Percentiles rank a stretch among this genome's conserved stretches.
These are phyloP conservation scores for Hyalella azteca DNA, from an alignment of 2,888 invertebrate genomes.

Conservation along the genomic window DNA sequence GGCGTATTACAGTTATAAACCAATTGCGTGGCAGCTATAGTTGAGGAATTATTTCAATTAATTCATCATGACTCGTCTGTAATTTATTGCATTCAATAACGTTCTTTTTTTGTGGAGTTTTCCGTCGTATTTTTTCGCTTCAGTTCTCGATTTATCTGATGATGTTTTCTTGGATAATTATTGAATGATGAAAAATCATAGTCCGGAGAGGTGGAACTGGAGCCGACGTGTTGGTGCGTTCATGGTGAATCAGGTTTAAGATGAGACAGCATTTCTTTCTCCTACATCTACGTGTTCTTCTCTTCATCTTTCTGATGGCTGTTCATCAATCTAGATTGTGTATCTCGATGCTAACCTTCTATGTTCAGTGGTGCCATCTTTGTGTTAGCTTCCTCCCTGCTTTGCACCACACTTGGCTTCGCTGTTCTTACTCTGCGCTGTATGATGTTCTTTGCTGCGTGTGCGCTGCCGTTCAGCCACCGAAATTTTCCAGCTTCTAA, in stretches of 20 bases:
- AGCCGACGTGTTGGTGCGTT: background rate
- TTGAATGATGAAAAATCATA: no score
- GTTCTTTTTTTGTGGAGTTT: no score
- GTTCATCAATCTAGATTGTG: constrained; percentile 14
- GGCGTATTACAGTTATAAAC: no score
- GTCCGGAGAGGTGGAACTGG: background rate
- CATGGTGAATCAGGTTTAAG: constrained; percentile 3
- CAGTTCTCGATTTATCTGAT: no score
- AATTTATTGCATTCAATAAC: no score
- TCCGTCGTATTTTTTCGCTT: no score
- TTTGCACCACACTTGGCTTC: background rate
- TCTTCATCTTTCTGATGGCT: constrained; percentile 9
- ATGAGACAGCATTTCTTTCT: constrained; percentile 5
- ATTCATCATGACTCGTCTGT: no score
- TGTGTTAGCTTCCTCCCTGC: background rate
- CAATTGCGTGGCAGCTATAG: no score
- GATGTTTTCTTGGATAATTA: no score
- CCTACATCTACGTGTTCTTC: constrained; percentile 12
- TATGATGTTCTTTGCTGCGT: background rate
- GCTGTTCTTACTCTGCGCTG: background rate
- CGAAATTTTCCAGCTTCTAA: no score
- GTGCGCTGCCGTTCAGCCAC: no score
- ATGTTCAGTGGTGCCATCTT: background rate
- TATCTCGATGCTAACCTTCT: background rate
- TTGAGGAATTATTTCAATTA: no score